Conservation (phyloP, 2,888 invertebrate species). For the Malachius bipustulatus region DNA sequence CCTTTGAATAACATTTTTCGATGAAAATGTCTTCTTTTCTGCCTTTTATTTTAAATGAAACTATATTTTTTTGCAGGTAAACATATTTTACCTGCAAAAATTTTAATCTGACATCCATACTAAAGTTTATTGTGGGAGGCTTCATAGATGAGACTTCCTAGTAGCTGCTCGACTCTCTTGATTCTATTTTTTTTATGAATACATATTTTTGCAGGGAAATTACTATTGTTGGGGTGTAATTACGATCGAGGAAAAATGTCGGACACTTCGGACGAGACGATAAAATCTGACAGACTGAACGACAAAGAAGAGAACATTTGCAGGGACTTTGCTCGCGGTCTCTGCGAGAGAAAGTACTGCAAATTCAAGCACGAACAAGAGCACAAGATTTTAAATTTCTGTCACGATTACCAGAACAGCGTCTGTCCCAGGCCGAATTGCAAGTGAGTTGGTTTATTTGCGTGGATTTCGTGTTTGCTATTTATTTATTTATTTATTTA, state of each 20-base stretch:
- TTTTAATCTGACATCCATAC: too few relatives aligned
- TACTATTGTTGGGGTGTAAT: too few relatives aligned
- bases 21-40: too few relatives aligned
- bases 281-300: conserved; percentile 23
- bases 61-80: too few relatives aligned
- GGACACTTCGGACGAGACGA: conserved; percentile 30
- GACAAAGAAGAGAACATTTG: conserved; percentile 38
- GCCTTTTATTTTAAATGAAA: too few relatives aligned
- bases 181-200: too few relatives aligned
- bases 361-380: conserved; percentile 43
- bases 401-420: conserved; percentile 61
- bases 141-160: too few relatives aligned
- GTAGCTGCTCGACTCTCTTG: too few relatives aligned
- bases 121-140: too few relatives aligned
- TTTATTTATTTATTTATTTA: not conserved
- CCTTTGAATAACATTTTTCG: too few relatives aligned
- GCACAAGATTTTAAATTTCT: conserved; percentile 38
- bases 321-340: conserved; percentile 45
- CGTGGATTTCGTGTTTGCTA: not conserved
- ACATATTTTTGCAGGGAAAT: too few relatives aligned
- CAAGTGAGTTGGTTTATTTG: conserved; percentile 31
- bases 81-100: too few relatives aligned
- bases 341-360: conserved; percentile 44
- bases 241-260: conserved; percentile 31
- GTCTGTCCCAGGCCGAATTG: conserved; percentile 62